A percentile compares a stretch with the other conserved stretches of the same genome.
Evolutionary conservation across 2,797 vertebrate genomes (phyloP).

Genomic region (Selene dorsalis): DNA sequence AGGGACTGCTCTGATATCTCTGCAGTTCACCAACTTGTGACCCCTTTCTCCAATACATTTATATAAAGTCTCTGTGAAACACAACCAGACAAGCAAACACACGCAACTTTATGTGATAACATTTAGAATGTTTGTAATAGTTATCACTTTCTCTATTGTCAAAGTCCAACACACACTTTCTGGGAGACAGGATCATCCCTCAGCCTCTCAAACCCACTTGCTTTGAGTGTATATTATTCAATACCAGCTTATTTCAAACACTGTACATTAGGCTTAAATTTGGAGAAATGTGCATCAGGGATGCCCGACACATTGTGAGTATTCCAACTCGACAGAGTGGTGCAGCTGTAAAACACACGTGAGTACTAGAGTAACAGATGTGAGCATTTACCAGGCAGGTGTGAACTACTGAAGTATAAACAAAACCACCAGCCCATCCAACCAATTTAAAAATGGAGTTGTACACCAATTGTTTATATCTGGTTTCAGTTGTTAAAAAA

Average conservation of each 20-base stretch:
- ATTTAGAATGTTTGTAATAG: no score
- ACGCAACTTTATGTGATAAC: no score
- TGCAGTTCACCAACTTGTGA: no score
- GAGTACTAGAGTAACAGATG: background rate
- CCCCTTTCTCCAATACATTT: no score
- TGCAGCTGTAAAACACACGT: background rate
- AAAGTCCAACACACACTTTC: no score
- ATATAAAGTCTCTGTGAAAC: background rate
- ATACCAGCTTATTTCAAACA: background rate
- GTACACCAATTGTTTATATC: background rate
- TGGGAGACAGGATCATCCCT: background rate
- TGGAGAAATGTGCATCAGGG: background rate
- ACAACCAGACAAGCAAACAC: no score
- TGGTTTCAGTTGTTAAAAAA: background rate
- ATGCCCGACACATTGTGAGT: background rate
- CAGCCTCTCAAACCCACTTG: background rate
- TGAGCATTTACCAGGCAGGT: background rate
- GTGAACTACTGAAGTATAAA: background rate
- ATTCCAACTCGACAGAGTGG: background rate
- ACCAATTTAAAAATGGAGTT: background rate
- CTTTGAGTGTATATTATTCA: background rate
- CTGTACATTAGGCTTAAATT: background rate
- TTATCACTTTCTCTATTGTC: no score
- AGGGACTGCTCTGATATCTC: no score
- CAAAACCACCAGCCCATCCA: background rate